Evolutionary conservation across 1,140 invertebrate species (phyloP).

Genomic region (Forficula auricularia): DNA sequence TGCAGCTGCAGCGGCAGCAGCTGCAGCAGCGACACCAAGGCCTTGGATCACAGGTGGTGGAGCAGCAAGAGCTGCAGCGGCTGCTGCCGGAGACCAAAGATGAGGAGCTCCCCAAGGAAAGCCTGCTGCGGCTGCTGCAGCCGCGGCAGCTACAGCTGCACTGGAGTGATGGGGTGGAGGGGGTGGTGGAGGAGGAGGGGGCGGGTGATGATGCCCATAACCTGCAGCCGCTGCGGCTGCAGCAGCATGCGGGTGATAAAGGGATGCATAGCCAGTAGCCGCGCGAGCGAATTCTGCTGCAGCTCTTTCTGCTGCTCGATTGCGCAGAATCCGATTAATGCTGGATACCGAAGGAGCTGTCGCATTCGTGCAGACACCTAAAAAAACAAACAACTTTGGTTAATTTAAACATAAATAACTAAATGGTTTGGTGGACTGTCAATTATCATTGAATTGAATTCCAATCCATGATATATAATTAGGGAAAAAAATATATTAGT

Average conservation of each 20-base stretch:
- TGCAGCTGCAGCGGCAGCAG: conserved; percentile 28
- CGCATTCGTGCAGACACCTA: conserved; percentile 78
- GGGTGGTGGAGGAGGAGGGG: conserved; percentile 22
- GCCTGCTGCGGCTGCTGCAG: conserved; percentile 23
- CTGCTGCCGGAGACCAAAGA: no score
- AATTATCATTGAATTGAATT: no score
- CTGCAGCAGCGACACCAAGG: conserved; percentile 23
- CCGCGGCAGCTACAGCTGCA: background rate
- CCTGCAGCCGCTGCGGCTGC: conserved; percentile 7
- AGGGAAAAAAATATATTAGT: no score
- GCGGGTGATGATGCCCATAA: conserved; percentile 13
- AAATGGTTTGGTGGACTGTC: no score
- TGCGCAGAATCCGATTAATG: conserved; percentile 79
- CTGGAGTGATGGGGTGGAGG: conserved; percentile 29
- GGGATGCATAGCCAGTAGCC: conserved; percentile 53
- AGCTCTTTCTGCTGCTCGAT: conserved; percentile 78
- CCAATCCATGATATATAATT: no score
- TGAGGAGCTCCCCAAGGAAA: conserved; percentile 23
- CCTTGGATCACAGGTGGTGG: conserved; percentile 16
- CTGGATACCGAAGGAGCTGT: conserved; percentile 80
- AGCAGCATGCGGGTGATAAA: conserved; percentile 36
- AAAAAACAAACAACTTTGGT: conserved; percentile 21
- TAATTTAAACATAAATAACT: no score
- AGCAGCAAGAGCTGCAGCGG: conserved; percentile 27
- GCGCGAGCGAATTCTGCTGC: conserved; percentile 82